Evolutionary conservation across 1,140 invertebrate genomes (phyloP).

Genomic region (Drosophila fuyamai): DNA sequence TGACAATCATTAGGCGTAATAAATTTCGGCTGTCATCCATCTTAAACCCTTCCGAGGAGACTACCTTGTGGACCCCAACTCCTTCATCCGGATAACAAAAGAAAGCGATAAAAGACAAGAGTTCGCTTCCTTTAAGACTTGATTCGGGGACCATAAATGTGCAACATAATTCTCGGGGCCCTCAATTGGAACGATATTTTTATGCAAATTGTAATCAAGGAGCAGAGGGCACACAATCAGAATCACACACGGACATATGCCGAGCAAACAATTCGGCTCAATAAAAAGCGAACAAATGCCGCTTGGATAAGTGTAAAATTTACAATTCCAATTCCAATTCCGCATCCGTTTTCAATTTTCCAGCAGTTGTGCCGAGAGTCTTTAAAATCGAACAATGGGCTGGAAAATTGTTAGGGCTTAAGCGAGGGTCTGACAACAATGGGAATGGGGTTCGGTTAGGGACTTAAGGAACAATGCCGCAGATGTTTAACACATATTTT

Average conservation of each 20-base stretch:
- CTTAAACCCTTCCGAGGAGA: slow-evolving; percentile 24
- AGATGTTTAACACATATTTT: slow-evolving; percentile 68
- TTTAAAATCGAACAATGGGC: slow-evolving; percentile 54
- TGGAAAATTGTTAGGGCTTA: slow-evolving; percentile 47
- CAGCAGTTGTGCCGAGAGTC: slow-evolving; percentile 64
- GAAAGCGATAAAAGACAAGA: slow-evolving; percentile 63
- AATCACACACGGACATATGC: slow-evolving; percentile 59
- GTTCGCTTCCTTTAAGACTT: slow-evolving; percentile 59
- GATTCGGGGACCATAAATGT: slow-evolving; percentile 63
- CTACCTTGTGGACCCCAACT: slow-evolving; percentile 7
- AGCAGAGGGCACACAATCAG: slow-evolving; percentile 61
- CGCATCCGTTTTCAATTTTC: slow-evolving; percentile 50
- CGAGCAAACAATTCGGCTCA: slow-evolving; percentile 60
- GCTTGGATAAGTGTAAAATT: slow-evolving; percentile 76
- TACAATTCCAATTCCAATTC: slow-evolving; percentile 82
- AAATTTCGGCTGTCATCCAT: slow-evolving; percentile 57
- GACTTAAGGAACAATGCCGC: slow-evolving; percentile 39
- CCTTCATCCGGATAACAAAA: slow-evolving; percentile 45
- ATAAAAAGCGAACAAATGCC: slow-evolving; percentile 76
- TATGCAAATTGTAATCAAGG: slow-evolving; percentile 77
- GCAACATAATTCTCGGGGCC: slow-evolving; percentile 67
- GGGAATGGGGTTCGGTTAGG: slow-evolving; percentile 19
- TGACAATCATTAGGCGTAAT: slow-evolving; percentile 52
- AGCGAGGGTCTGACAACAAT: slow-evolving; percentile 22
- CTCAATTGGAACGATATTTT: slow-evolving; percentile 68